A percentile compares a stretch with the other conserved stretches of the same genome.
Evolutionary conservation across 2,888 invertebrate species (phyloP).

Genomic region (Antheraea assamensis): DNA sequence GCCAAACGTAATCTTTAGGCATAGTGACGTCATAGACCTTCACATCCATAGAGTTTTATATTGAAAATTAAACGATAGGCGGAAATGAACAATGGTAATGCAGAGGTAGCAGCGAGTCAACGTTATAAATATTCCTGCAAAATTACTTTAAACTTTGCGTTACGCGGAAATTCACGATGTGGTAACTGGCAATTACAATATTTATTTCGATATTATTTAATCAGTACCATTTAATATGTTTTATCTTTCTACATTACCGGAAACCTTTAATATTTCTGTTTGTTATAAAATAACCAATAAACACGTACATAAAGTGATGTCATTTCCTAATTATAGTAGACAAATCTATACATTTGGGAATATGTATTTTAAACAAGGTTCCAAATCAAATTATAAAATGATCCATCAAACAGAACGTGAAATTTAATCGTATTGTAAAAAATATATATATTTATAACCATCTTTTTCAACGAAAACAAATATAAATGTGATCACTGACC

Average conservation of each 20-base stretch:
- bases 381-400: background rate
- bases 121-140: constrained; percentile 25
- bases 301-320: background rate
- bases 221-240: background rate
- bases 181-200: background rate
- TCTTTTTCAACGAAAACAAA: background rate
- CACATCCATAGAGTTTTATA: constrained; percentile 45
- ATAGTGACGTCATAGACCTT: constrained; percentile 38
- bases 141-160: constrained; percentile 6
- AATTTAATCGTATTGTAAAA: background rate
- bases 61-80: constrained; percentile 41
- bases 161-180: background rate
- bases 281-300: background rate
- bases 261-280: background rate
- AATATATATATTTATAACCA: background rate
- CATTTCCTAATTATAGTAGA: background rate
- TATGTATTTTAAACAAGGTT: background rate
- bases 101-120: constrained; percentile 28
- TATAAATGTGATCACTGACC: background rate
- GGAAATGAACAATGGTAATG: constrained; percentile 43
- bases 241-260: background rate
- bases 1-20: constrained; percentile 43
- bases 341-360: background rate
- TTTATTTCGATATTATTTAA: background rate
- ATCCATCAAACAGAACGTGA: background rate